A percentile compares a stretch with the other conserved stretches of the same genome.
Conservation (phyloP, 2,113 vertebrate genomes). For the Drymodes brunneopygia region DNA sequence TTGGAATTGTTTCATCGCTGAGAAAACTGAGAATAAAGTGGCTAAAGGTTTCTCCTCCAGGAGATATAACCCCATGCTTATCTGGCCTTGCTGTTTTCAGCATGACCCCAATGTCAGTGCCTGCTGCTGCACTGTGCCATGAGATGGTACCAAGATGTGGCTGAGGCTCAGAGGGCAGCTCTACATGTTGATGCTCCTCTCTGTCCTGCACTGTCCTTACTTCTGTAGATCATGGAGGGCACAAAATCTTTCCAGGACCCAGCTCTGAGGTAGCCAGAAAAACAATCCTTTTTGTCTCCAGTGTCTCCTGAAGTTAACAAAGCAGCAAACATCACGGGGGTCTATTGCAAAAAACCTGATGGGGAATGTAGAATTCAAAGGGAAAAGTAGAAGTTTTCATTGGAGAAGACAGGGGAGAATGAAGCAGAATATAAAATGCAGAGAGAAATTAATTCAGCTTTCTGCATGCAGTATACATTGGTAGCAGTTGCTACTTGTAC, state of each 20-base stretch:
- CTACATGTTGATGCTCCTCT: not conserved
- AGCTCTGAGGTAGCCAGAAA: not conserved
- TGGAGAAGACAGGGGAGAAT: not conserved
- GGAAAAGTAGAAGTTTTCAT: not conserved
- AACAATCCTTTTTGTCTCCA: not conserved
- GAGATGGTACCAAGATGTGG: not conserved
- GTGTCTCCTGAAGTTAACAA: not conserved
- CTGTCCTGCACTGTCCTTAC: not conserved
- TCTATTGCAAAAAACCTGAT: not conserved
- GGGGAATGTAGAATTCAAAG: not conserved
- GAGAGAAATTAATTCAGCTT: not conserved
- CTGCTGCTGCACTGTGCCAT: not conserved
- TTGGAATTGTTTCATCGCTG: not conserved
- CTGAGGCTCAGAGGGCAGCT: not conserved
- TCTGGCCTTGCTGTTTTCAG: not conserved
- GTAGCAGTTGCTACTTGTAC: not conserved
- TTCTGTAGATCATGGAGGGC: not conserved
- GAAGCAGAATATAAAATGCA: not conserved
- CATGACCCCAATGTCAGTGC: fast-evolving
- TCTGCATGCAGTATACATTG: not conserved
- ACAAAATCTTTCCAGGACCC: not conserved
- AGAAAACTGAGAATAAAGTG: not conserved
- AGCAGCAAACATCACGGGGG: not conserved
- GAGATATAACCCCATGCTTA: fast-evolving
- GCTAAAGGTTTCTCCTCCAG: not conserved